Conservation (phyloP, 2,888 invertebrate species). For the Acrocyrtus sp. region DNA sequence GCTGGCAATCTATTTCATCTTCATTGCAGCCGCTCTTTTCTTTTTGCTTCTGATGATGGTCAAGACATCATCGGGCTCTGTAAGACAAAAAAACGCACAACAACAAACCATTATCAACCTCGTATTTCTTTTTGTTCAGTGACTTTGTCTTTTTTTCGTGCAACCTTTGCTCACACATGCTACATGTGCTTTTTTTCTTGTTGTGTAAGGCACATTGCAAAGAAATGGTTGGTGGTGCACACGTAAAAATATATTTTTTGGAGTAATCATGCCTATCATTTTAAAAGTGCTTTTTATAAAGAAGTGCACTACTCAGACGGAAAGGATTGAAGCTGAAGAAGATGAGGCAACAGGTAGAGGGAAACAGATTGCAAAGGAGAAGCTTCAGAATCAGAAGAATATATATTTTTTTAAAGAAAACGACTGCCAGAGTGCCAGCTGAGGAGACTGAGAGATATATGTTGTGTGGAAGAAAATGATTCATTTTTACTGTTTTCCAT, state of each 20-base stretch:
- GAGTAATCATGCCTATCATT: not conserved
- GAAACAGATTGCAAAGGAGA: no score
- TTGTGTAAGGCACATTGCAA: conserved; percentile 45
- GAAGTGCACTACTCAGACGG: not conserved
- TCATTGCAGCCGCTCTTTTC: no score
- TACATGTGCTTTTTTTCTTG: not conserved
- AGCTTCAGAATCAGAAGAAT: not conserved
- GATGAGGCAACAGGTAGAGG: no score
- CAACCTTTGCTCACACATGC: conserved; percentile 17
- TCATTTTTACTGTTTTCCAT: conserved; percentile 49
- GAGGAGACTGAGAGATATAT: conserved; percentile 7
- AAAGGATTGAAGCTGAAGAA: no score
- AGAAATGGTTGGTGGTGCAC: not conserved
- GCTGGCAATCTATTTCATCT: no score
- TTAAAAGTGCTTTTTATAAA: not conserved
- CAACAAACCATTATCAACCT: conserved; percentile 29
- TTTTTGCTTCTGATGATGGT: no score
- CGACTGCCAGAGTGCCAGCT: conserved; percentile 27
- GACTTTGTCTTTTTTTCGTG: not conserved
- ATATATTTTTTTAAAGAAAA: not conserved
- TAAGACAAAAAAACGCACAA: no score
- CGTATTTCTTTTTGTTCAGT: not conserved
- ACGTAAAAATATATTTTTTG: not conserved
- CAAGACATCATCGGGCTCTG: no score
- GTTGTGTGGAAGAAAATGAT: conserved; percentile 41